A percentile compares a stretch with the other conserved stretches of the same genome.
Evolutionary conservation across 1,140 invertebrate species (phyloP).

Genomic region (Brachionus rotundiformis): DNA sequence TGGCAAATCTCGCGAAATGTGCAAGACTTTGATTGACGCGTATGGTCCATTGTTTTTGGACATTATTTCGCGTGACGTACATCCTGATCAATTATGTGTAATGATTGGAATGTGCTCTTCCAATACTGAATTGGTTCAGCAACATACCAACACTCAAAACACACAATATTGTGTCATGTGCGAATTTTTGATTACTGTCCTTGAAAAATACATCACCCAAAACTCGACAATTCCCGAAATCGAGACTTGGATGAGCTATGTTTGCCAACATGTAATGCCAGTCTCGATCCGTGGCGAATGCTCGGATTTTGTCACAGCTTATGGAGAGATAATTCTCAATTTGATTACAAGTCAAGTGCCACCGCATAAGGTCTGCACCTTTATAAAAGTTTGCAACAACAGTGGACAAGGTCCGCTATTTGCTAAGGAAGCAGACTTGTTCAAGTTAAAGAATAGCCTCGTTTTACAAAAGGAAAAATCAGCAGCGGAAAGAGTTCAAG

Average conservation of each 20-base stretch:
- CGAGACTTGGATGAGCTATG: conserved; percentile 15
- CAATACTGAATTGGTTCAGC: neutral
- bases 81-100: conserved; percentile 22
- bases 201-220: conserved; percentile 24
- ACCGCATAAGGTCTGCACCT: conserved; percentile 9
- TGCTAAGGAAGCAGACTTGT: neutral
- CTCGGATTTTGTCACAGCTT: conserved; percentile 5
- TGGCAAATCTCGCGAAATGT: conserved; percentile 28
- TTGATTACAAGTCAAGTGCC: conserved; percentile 1
- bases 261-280: conserved; percentile 45
- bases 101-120: conserved; percentile 45
- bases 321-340: conserved; percentile 7
- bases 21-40: conserved; percentile 36
- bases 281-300: conserved; percentile 9
- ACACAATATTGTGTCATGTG: conserved; percentile 28
- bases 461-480: neutral
- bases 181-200: conserved; percentile 37
- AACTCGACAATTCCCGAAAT: conserved; percentile 38
- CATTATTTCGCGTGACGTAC: conserved; percentile 27
- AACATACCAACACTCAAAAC: neutral
- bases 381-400: neutral
- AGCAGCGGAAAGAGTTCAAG: neutral
- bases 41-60: conserved; percentile 45
- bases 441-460: neutral
- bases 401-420: neutral